phyloP scores from a whole-genome alignment of 2,888 invertebrate genomes.

The Augiades crinisus region DNA sequence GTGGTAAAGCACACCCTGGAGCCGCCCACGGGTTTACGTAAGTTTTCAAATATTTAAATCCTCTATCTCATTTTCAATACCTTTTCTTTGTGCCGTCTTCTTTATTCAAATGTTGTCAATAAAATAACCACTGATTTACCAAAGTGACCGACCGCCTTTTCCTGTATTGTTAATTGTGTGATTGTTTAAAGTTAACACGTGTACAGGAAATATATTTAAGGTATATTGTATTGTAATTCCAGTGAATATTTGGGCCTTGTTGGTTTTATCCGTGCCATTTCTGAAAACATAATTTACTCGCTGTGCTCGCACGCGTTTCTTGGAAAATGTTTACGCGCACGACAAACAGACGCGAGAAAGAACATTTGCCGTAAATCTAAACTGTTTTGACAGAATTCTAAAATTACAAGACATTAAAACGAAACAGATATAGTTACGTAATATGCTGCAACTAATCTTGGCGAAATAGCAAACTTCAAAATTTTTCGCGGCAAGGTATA shows the following conservation, averaged over 20 bases:
- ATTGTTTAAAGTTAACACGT: no score
- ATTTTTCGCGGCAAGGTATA: slow-evolving; percentile 4
- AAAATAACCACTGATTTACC: no score
- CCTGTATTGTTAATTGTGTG: no score
- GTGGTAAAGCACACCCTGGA: slow-evolving; percentile 69
- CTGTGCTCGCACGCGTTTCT: slow-evolving; percentile 1
- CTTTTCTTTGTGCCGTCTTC: no score
- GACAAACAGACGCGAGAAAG: slow-evolving; percentile 8
- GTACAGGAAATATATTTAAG: no score
- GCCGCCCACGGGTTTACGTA: slow-evolving; percentile 62
- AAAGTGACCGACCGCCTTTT: no score
- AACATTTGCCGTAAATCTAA: slow-evolving; percentile 3
- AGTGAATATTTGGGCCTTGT: no score
- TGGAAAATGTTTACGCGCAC: neutral
- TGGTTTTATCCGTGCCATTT: neutral
- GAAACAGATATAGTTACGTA: neutral
- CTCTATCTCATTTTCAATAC: no score
- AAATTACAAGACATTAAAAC: neutral
- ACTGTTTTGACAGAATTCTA: neutral
- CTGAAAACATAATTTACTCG: neutral
- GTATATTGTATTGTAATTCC: no score
- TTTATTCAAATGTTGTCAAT: no score
- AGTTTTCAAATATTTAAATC: slow-evolving; percentile 37
- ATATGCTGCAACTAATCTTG: neutral
- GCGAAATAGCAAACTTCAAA: neutral